Percentiles rank a stretch among this genome's conserved stretches.
These are phyloP conservation scores for Diorhabda elongata DNA, from an alignment of 1,140 invertebrate genomes.

Conservation along the genomic window DNA sequence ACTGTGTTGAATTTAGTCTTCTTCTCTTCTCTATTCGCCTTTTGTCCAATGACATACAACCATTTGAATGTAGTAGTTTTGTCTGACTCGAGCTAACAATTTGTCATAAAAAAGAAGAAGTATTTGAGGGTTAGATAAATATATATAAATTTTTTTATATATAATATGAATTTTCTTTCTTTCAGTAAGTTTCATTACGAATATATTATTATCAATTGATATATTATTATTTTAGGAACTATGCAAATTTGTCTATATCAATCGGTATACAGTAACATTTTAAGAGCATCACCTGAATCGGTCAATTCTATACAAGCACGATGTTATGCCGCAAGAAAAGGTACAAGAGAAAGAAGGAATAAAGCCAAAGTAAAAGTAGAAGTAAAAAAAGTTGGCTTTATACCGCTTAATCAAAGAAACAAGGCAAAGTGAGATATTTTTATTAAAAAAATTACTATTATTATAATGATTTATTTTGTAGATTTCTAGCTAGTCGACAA, in stretches of 20 bases:
- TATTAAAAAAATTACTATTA: not conserved
- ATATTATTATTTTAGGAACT: conserved; percentile 6
- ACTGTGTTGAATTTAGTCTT: too few relatives aligned
- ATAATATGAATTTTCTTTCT: too few relatives aligned
- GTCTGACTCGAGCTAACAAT: too few relatives aligned
- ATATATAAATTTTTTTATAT: too few relatives aligned
- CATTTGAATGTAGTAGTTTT: too few relatives aligned
- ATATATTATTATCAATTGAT: not conserved
- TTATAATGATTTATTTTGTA: conserved; percentile 14
- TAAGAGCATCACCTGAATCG: conserved; percentile 6
- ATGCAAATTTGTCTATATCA: not conserved
- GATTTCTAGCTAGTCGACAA: conserved; percentile 26
- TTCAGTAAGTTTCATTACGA: too few relatives aligned
- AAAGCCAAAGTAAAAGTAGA: conserved; percentile 67
- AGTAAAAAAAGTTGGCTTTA: conserved; percentile 63
- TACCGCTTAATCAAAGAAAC: conserved; percentile 58
- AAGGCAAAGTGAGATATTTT: conserved; percentile 45
- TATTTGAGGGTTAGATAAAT: too few relatives aligned
- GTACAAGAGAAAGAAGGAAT: conserved; percentile 65
- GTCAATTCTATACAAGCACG: conserved; percentile 17
- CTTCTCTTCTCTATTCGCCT: too few relatives aligned
- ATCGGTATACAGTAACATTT: conserved; percentile 5
- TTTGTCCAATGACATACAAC: too few relatives aligned
- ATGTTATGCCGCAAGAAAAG: conserved; percentile 66
- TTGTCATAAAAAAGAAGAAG: too few relatives aligned